phyloP scores from a whole-genome alignment of 2,113 vertebrate genomes.

The Misgurnus anguillicaudatus region DNA sequence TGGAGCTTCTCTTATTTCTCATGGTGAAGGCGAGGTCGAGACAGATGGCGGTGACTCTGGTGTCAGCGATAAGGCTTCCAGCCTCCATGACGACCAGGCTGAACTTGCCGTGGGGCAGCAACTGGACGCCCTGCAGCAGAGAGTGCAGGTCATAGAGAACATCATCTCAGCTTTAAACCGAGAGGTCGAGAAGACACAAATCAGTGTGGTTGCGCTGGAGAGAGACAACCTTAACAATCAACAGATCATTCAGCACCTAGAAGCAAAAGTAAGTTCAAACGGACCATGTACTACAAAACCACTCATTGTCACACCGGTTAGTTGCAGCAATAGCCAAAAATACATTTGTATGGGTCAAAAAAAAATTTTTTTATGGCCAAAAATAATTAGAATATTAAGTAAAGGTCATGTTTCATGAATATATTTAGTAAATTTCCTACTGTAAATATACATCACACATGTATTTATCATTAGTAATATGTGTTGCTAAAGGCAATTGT shows the following conservation, averaged over 20 bases:
- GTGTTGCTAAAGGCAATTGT: too few species aligned
- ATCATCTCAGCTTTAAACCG: slow-evolving; percentile 81
- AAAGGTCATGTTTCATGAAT: too few species aligned
- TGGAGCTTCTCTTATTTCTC: slow-evolving; percentile 50
- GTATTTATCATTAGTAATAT: too few species aligned
- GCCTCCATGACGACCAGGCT: slow-evolving; percentile 62
- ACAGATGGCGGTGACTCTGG: slow-evolving; percentile 58
- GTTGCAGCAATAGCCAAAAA: too few species aligned
- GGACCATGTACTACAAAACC: too few species aligned
- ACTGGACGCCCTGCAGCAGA: slow-evolving; percentile 75
- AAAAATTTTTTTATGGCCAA: too few species aligned
- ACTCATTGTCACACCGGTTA: too few species aligned
- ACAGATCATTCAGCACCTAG: slow-evolving; percentile 72
- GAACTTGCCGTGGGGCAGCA: slow-evolving; percentile 61
- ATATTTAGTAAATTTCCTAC: too few species aligned
- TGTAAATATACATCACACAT: too few species aligned
- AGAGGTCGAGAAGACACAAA: slow-evolving; percentile 78
- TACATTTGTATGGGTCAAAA: too few species aligned
- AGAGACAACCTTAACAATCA: slow-evolving; percentile 75
- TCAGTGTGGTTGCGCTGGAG: slow-evolving; percentile 70
- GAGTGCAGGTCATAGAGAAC: slow-evolving; percentile 82
- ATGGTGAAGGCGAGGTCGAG: slow-evolving; percentile 57
- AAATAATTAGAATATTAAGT: too few species aligned
- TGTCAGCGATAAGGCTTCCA: slow-evolving; percentile 54
- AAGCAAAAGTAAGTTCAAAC: slow-evolving; percentile 71